phyloP scores from a whole-genome alignment of 2,797 vertebrate genomes.

The Anolis apletophallus region DNA sequence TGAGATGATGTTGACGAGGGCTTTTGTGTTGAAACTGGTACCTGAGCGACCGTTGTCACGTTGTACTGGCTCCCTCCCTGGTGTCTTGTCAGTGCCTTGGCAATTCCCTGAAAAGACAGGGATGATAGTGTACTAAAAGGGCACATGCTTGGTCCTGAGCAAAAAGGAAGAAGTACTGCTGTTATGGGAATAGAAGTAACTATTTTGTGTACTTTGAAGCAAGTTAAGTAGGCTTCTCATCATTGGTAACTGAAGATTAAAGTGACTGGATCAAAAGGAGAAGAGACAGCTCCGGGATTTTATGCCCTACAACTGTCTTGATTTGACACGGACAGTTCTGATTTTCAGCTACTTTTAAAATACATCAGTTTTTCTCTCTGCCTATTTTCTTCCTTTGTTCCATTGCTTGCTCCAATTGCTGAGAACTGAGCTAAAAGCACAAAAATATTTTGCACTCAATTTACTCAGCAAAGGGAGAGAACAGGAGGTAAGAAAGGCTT shows the following conservation, averaged over 20 bases:
- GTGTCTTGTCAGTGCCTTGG: neutral
- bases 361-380: too few relatives aligned
- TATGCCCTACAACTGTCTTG: too few relatives aligned
- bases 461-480: too few relatives aligned
- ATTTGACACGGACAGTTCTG: too few relatives aligned
- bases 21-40: neutral
- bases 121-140: neutral
- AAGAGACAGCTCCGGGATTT: neutral
- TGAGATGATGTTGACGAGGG: neutral
- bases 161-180: neutral
- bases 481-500: too few relatives aligned
- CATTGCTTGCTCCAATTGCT: too few relatives aligned
- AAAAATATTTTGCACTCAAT: too few relatives aligned
- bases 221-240: neutral
- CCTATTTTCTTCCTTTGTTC: too few relatives aligned
- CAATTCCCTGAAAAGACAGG: neutral
- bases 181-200: neutral
- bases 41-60: neutral
- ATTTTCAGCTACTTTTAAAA: too few relatives aligned
- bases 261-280: neutral
- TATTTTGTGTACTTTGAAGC: neutral
- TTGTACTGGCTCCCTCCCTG: constrained; percentile 6
- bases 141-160: neutral
- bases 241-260: neutral
- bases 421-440: too few relatives aligned